Conservation (phyloP, 1,140 invertebrate genomes). For the Liolophura sinensis region DNA sequence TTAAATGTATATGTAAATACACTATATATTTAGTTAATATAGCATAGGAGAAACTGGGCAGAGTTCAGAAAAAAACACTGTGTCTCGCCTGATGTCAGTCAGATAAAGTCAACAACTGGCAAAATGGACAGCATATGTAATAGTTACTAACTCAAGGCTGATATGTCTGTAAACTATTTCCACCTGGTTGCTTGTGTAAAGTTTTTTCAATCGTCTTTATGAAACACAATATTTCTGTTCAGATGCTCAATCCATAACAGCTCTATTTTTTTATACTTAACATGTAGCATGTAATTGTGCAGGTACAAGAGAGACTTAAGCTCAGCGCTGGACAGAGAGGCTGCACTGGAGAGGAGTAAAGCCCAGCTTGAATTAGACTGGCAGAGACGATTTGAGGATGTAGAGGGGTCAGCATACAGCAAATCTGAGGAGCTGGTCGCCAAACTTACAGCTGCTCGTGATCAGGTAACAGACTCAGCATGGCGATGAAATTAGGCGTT, state of each 20-base stretch:
- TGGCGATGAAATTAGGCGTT: too few species aligned
- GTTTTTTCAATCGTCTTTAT: not conserved
- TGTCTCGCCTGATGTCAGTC: too few species aligned
- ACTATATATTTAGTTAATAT: too few species aligned
- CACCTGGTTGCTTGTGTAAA: not conserved
- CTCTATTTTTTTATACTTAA: not conserved
- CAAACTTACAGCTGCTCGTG: slow-evolving; percentile 43
- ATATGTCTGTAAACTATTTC: too few species aligned
- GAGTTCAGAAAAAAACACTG: too few species aligned
- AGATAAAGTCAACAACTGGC: too few species aligned
- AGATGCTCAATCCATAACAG: too few species aligned
- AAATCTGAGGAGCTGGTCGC: slow-evolving; percentile 52
- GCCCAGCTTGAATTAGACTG: slow-evolving; percentile 53
- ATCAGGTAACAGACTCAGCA: slow-evolving; percentile 40
- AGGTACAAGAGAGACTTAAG: slow-evolving; percentile 52
- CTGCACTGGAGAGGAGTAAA: slow-evolving; percentile 41
- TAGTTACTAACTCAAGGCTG: too few species aligned
- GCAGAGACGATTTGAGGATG: slow-evolving; percentile 50
- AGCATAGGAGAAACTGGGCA: too few species aligned
- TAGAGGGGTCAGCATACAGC: slow-evolving; percentile 47
- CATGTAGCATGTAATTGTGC: not conserved
- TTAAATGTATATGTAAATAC: too few species aligned
- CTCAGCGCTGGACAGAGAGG: slow-evolving; percentile 43
- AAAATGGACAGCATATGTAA: too few species aligned
- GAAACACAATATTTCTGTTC: not conserved